These are phyloP conservation scores for Ecliptopera silaceata DNA, from an alignment of 2,888 invertebrate species.

Conservation along the genomic window DNA sequence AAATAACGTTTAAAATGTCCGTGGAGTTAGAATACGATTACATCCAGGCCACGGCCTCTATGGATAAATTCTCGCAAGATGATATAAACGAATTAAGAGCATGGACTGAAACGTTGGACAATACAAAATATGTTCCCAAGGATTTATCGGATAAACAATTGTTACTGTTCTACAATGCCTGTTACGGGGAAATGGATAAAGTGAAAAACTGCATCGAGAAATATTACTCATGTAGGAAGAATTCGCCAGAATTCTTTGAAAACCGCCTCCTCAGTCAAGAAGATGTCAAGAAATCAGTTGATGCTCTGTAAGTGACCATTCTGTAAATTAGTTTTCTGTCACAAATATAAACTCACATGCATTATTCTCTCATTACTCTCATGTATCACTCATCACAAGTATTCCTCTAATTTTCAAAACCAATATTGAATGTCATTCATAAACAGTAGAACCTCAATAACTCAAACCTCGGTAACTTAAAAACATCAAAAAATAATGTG, in stretches of 20 bases:
- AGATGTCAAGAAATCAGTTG: constrained; percentile 70
- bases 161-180: constrained; percentile 86
- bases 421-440: too few relatives aligned
- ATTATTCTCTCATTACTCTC: too few relatives aligned
- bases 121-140: constrained; percentile 76
- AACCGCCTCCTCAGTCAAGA: constrained; percentile 79
- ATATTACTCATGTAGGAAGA: constrained; percentile 83
- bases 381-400: too few relatives aligned
- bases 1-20: constrained; percentile 55
- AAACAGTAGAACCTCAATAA: too few relatives aligned
- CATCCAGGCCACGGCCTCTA: constrained; percentile 63
- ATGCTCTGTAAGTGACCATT: constrained; percentile 79
- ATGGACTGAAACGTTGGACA: constrained; percentile 77
- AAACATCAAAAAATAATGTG: too few relatives aligned
- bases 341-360: too few relatives aligned
- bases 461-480: too few relatives aligned
- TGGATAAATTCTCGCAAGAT: constrained; percentile 77
- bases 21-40: constrained; percentile 74
- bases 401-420: too few relatives aligned
- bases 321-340: too few relatives aligned
- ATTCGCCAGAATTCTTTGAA: constrained; percentile 85
- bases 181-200: constrained; percentile 83
- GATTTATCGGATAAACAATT: constrained; percentile 84
- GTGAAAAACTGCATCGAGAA: constrained; percentile 85
- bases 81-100: constrained; percentile 71